Base-by-base conservation (phyloP, 2,888 invertebrate species). In the Sclerodermus sp. region DNA sequence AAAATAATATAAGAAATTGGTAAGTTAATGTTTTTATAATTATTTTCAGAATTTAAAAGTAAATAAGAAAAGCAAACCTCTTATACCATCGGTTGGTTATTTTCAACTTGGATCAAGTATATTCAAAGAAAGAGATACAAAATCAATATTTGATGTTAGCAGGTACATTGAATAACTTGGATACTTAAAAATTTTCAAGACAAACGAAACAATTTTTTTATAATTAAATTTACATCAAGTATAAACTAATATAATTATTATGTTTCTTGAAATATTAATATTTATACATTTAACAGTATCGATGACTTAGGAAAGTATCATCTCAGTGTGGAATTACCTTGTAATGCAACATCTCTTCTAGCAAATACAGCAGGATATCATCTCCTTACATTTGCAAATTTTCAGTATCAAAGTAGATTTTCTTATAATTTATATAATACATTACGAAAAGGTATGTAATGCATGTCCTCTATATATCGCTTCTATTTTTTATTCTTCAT, bases 371-470 rank as follows among this genome's bases (percentile, higher is more conserved):
- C 71, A 29, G 78, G 78, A 16, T 70, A 71, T 30, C 78, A 78
- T 54, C 65, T 78, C 23, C 64, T 78, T 16, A 69, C 72, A n/a
- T 78, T 68, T 17, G 57, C 74, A 3, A 64, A 71, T 47, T 53
- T 61, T 43, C 66, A 70, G 14, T 77, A 74, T 53, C 77, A 78
- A 55, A 69, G 68, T 47, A 69, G 73, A 66, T 78, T 78, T 49
- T 69, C 70, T 8, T 70, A 72, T 45, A 76, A 76, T 59, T 65
- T 78, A 14, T 75, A 76, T 45, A 70, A 71, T 43, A 70, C 72
- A 13, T 57, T 77, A 10, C 59, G 62, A 46, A 67, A 61, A 63
- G 73, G 76, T 72, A 54, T 17, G 23, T 37, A 30, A 34, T 12
- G 13, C 9, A 23, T 37, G 45, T 14, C 9, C 16, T 32, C 17